These are phyloP conservation scores for Cosmia pyralina DNA, from an alignment of 2,888 invertebrate species.

Conservation along the genomic window DNA sequence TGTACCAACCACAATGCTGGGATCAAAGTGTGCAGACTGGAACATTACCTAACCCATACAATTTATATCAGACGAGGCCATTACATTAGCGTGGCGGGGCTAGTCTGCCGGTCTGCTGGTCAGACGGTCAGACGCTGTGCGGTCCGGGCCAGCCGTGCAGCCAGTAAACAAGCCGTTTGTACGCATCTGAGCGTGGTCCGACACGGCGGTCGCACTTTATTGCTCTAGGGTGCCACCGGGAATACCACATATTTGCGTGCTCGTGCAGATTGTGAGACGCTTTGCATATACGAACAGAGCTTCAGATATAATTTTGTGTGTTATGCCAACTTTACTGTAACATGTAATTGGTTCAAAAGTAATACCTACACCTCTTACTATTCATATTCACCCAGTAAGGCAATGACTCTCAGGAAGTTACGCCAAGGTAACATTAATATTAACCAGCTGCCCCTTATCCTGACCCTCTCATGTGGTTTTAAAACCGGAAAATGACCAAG, in stretches of 20 bases:
- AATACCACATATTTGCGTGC: constrained; percentile 17
- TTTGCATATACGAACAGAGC: constrained; percentile 15
- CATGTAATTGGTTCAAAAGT: not conserved
- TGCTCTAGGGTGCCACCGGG: constrained; percentile 17
- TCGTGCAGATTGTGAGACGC: not conserved
- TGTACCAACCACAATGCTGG: constrained; percentile 18
- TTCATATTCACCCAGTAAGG: not conserved
- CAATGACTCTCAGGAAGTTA: not conserved
- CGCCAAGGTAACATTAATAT: constrained; percentile 9
- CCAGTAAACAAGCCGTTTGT: constrained; percentile 44
- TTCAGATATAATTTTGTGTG: not conserved
- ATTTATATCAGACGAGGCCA: constrained; percentile 15
- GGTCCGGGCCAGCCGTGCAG: constrained; percentile 16
- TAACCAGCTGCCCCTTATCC: constrained; percentile 1
- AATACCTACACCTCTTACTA: not conserved
- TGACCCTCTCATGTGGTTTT: constrained; percentile 19
- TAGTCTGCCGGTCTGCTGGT: not conserved
- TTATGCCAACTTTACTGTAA: not conserved
- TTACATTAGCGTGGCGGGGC: constrained; percentile 28
- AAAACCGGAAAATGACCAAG: constrained; percentile 16
- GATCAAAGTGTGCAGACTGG: constrained; percentile 20
- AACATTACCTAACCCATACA: constrained; percentile 23
- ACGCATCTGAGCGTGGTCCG: constrained; percentile 33
- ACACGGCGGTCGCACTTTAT: constrained; percentile 33
- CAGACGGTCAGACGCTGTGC: constrained; percentile 22